Conservation (phyloP, 2,888 invertebrate species). For the Neoaliturus tenellus region DNA sequence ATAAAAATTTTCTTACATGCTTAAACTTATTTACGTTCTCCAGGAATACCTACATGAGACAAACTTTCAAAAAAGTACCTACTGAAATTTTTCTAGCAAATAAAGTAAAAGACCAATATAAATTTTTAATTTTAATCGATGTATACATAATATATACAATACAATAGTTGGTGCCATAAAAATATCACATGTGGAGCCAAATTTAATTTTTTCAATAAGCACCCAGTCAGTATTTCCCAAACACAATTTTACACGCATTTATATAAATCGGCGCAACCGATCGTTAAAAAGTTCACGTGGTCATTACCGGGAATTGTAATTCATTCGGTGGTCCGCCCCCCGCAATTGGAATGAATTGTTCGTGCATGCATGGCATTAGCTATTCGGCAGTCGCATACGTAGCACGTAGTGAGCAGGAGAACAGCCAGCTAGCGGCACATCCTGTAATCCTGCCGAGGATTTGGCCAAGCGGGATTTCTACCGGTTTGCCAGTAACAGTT, state of each 20-base stretch:
- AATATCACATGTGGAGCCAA: too few relatives aligned
- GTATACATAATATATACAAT: too few relatives aligned
- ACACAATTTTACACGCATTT: slow-evolving; percentile 15
- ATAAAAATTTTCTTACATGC: too few relatives aligned
- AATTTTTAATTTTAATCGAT: too few relatives aligned
- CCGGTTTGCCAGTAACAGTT: background rate
- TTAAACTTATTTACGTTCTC: too few relatives aligned
- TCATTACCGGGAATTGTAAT: background rate
- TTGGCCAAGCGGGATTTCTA: background rate
- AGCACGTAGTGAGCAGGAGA: background rate
- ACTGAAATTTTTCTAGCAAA: too few relatives aligned
- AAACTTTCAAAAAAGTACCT: too few relatives aligned
- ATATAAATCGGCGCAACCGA: slow-evolving; percentile 7
- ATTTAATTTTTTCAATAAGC: too few relatives aligned
- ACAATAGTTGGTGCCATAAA: too few relatives aligned
- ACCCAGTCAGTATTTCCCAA: too few relatives aligned
- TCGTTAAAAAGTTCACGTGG: slow-evolving; percentile 2
- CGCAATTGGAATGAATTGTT: background rate
- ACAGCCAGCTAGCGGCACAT: background rate
- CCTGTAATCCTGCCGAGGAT: background rate
- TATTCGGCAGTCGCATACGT: slow-evolving; percentile 8
- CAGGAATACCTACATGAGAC: too few relatives aligned
- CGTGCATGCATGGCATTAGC: slow-evolving; percentile 26
- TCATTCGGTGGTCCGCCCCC: slow-evolving; percentile 1
- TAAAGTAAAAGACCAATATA: too few relatives aligned